Conservation (phyloP, 1,140 invertebrate species). For the Wiebesia pumilae region DNA sequence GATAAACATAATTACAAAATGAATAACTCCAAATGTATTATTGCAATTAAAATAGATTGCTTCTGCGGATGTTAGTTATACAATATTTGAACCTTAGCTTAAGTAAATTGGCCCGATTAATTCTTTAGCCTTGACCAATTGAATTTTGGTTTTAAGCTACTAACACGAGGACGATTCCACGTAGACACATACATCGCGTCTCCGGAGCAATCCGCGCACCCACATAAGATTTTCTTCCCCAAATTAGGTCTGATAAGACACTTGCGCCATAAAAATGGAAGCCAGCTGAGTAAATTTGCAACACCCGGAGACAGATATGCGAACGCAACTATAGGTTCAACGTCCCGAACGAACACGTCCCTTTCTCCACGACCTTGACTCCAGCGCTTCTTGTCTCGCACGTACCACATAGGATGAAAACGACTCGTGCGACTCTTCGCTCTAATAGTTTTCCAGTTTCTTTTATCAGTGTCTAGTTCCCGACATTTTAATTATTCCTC, state of each 20-base stretch:
- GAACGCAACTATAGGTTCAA: neutral
- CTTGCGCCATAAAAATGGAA: neutral
- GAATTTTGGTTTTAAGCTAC: no score
- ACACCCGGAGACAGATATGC: neutral
- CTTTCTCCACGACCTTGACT: slow-evolving; percentile 11
- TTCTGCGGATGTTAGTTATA: neutral
- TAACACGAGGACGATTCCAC: no score
- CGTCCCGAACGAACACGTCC: neutral
- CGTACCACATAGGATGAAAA: neutral
- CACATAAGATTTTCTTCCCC: neutral
- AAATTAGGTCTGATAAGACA: neutral
- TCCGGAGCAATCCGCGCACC: no score
- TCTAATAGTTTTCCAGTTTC: neutral
- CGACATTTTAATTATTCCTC: no score
- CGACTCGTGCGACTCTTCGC: neutral
- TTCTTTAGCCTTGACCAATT: no score
- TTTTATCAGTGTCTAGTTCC: neutral
- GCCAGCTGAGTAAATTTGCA: neutral
- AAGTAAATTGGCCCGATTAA: no score
- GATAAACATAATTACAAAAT: no score
- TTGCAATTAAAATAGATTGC: no score
- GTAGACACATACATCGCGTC: no score
- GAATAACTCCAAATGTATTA: no score
- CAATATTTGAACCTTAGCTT: no score
- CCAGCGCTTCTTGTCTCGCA: neutral